phyloP scores from a whole-genome alignment of 2,888 invertebrate species.

The Biston stratarius region DNA sequence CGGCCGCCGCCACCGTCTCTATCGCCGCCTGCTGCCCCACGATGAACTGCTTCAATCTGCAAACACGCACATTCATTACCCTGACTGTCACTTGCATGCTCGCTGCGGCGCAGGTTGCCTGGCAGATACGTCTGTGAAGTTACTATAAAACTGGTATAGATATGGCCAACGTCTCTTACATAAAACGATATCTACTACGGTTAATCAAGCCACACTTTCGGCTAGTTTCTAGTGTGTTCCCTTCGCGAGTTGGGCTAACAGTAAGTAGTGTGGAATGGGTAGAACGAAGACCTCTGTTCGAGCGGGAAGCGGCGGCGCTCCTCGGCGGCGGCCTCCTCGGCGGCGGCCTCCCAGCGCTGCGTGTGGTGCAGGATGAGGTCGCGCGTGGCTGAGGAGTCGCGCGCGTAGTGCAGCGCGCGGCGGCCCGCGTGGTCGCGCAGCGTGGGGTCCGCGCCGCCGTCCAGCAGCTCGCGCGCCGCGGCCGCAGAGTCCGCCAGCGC shows the following conservation, averaged over 20 bases:
- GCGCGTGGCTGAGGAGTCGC: constrained; percentile 87
- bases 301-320: constrained; percentile 93
- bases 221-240: too few relatives aligned
- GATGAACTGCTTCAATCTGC: constrained; percentile 88
- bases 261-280: background rate
- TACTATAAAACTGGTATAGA: too few relatives aligned
- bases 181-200: too few relatives aligned
- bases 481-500: constrained; percentile 90
- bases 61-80: background rate
- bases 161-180: too few relatives aligned
- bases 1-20: constrained; percentile 92
- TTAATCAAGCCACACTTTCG: too few relatives aligned
- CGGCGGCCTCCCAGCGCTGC: constrained; percentile 78
- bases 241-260: too few relatives aligned
- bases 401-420: constrained; percentile 90
- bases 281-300: constrained; percentile 86
- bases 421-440: constrained; percentile 93
- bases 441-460: constrained; percentile 90
- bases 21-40: constrained; percentile 95
- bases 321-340: constrained; percentile 89
- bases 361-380: constrained; percentile 87
- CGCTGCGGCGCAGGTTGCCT: too few relatives aligned
- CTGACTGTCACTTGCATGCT: background rate
- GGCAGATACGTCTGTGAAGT: too few relatives aligned
- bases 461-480: constrained; percentile 88